Evolutionary conservation across 2,888 invertebrate genomes (phyloP), one percentile per base, ranked within the genome.

Genomic region (Harpagoxenus sublaevis): DNA sequence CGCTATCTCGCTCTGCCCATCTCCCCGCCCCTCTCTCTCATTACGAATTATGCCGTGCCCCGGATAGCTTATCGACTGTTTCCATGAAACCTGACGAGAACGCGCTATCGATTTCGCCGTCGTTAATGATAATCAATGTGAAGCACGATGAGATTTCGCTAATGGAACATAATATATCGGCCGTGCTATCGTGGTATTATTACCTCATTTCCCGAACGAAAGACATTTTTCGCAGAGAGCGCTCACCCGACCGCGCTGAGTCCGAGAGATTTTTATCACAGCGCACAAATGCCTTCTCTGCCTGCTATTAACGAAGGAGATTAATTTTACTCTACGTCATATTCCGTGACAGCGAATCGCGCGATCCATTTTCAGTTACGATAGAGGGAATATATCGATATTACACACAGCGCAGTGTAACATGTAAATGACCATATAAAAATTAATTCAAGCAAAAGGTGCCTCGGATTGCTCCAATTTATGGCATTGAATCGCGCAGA

Each of bases 81-180:
- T 73, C 57, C 85, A 28, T 71, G 89, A 85, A 84, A 86, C 77
- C 68, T 85, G 88, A 89, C 85, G 81, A 82, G 77, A 53, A 53
- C 73, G 68, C 66, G 73, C 65, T 90, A 90, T 89, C 90, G 90
- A 90, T 89, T 86, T 89, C 88, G 83, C 83, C 79, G 84, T 83
- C 84, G 88, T 90, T 89, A 89, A 89, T 87, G 89, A 90, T 90
- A 90, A 90, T 90, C 89, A 90, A 89, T 86, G 86, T 83, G 88
- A 79, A 86, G 84, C 84, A 53, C 88, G 88, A 84, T 86, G 88
- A 89, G 87, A 89, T 90, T 89, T 88, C 87, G 85, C 88, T 90
- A 89, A 90, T 89, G 90, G 87, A 89, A 90, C 86, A 84, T 87
- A 89, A 90, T 86, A 86, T 85, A 89, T 71, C 78, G 84, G 66